A percentile compares a stretch with the other conserved stretches of the same genome.
Evolutionary conservation across 1,140 invertebrate genomes (phyloP).

Genomic region (Hormaphis cornu): DNA sequence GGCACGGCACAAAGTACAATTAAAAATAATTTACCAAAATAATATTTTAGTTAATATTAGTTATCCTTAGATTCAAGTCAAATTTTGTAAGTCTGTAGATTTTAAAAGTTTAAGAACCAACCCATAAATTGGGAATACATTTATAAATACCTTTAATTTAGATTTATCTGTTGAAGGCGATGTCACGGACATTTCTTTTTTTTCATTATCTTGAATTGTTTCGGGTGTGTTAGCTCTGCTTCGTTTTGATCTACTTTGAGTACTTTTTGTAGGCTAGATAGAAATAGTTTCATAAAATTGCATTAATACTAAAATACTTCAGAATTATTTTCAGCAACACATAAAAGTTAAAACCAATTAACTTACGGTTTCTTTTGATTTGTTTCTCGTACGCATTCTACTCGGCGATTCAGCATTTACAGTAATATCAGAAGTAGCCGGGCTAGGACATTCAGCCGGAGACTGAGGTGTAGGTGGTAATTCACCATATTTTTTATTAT

Average conservation of each 20-base stretch:
- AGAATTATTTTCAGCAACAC: not conserved
- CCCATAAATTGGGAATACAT: too few relatives aligned
- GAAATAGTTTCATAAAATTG: not conserved
- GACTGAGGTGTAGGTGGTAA: slow-evolving; percentile 48
- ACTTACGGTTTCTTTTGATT: slow-evolving; percentile 59
- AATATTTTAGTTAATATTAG: too few relatives aligned
- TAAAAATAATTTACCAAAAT: too few relatives aligned
- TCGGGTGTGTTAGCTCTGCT: slow-evolving; percentile 25
- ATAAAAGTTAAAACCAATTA: not conserved
- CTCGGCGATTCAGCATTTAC: slow-evolving; percentile 47
- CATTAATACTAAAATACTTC: not conserved
- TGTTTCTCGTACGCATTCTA: slow-evolving; percentile 78
- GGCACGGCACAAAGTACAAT: too few relatives aligned
- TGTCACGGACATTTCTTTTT: not conserved
- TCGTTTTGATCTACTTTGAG: slow-evolving; percentile 18
- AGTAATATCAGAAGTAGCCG: slow-evolving; percentile 53
- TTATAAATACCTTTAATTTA: slow-evolving; percentile 12
- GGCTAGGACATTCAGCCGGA: slow-evolving; percentile 60
- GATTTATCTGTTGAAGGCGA: slow-evolving; percentile 19
- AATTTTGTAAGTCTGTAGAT: too few relatives aligned
- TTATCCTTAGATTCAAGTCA: too few relatives aligned
- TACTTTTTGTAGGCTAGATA: slow-evolving; percentile 21
- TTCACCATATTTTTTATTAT: slow-evolving; percentile 76
- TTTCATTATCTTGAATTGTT: slow-evolving; percentile 20
- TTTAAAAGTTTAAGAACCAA: too few relatives aligned